Evolutionary conservation across 1,140 invertebrate genomes (phyloP), one percentile per base, ranked within the genome.

Genomic region (Neoseiulus cucumeris): DNA sequence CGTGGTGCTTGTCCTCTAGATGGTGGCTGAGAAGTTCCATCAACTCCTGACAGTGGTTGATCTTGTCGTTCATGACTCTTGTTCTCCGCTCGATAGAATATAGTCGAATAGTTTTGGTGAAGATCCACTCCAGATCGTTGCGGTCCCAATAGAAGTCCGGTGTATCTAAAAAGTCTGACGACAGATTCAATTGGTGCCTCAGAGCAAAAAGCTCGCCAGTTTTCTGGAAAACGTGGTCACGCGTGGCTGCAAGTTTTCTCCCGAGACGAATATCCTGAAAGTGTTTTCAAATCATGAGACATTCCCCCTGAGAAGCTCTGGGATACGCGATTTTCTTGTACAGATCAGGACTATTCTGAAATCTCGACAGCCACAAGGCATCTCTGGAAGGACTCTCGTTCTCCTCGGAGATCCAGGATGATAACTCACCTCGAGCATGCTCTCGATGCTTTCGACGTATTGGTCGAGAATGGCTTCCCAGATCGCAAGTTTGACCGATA

Each of bases 71-170:
- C 80, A 95, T 85, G 1, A 94, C 87, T 80, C 80, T 85, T 28
- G 91, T 94, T 65, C 92, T 79, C 71, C 51, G 51, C 25, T 59
- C 51, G 33, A 59, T 87, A 83, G 0, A 81, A 75, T 64, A 95
- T 89, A 71, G 82, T 87, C 69, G 95, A 87, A 78, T 94, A 0
- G 84, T 86, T 71, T 84, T 83, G 64, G 83, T 79, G 73, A 92
- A 96, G 0, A 95, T 75, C 0, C 72, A 76, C 79, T 94, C 91
- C 5, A 95, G 78, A 42, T 86, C 79, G 71, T 93, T 88, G 64
- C 87, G 81, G 70, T 96, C 91, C 92, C 93, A 97, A 74, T 96
- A 96, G 76, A 95, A 95, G 76, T 97, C 93, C 0, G 93, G 92
- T 0, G 87, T 90, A 74, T 95, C 91, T 44, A 96, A 74, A 7